Base-by-base conservation (phyloP, 2,888 invertebrate genomes). In the Habrosyne pyritoides region DNA sequence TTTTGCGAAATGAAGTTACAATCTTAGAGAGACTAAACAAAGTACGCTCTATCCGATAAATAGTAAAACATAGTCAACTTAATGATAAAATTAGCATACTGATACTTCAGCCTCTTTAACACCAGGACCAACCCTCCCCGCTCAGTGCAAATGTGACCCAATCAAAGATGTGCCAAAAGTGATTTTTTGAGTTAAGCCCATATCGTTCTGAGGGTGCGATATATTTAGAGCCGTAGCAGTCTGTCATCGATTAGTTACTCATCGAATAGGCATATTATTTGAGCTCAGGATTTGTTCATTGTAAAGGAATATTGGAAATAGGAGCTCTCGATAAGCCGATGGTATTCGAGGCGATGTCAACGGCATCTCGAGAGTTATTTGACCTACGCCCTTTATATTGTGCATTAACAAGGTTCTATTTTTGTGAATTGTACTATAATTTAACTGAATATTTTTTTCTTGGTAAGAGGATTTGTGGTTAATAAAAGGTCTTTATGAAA, bases 381-480 rank as follows among this genome's bases (percentile, higher is more conserved):
- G 71, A 69, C 64, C 75, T 63, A 21, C 61, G 67, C 64, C 68
- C 73, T 71, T 70, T 69, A 59, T 60, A 56, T 58, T 49, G 26
- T 28, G 28, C 28, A 49, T 59, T 54, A 28, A 18, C 14, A 28
- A 49, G 18, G 28, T 49, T 26, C 14, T 26, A 26, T 26, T 49
- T 50, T 50, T 28, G 30, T 21, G 42, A 42, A 42, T 14, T 14
- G 7, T 36, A 36, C 12, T 6, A 12, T 33, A 42, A 18, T 42
- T 42, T 42, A 1, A 42, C n/a, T 42, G 14, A 42, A 18, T 42
- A 42, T 18, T 18, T 18, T 18, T 14, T 18, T 2, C 18, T 14
- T 2, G 42, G 14, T 42, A 42, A 42, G 42, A 42, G 18, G 42
- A 18, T 18, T 42, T 4, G 18, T 14, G 42, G 18, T 2, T 42